Evolutionary conservation across 2,797 vertebrate species (phyloP), one percentile per base, ranked within the genome.

Genomic region (Sebastes goodei): DNA sequence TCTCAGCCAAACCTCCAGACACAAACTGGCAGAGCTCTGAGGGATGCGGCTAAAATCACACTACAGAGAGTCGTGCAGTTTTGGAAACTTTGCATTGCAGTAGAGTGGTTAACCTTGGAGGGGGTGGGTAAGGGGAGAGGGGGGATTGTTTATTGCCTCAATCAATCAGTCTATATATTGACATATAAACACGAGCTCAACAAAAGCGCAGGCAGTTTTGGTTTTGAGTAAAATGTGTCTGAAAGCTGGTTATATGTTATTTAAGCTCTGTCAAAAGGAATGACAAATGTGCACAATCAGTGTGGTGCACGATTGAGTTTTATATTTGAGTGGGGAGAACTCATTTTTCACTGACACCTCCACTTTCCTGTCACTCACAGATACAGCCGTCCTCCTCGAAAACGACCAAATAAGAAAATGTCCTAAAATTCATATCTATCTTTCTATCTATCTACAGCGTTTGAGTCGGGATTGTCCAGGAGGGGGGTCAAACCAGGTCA

Each of bases 241-340:
- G 80, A 89, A 84, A 90, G 71, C 59, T 57, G 63, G 74, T 78
- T 76, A 57, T 66, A 55, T 88, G 76, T 91, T 91, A 85, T 90
- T 92, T 88, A 85, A 85, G 73, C 35, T 84, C 77, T 90, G 80
- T 88, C 89, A 82, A 61, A 78, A 80, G 55, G 65, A 86, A 86
- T 90, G 86, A 92, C 76, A 80, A 86, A 93, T 86, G 89, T 83
- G 84, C 70, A 80, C 88, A 88, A 90, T 93, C 88, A 88, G 62
- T 69, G 71, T 49, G 56, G 62, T 82, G 89, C 49, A 17, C 85
- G 70, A 57, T 79, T 78, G 77, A 75, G 86, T 89, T 89, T 87
- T 78, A 78, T 75, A 86, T 92, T 91, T 86, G 67, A 88, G 79
- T 72, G 49, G 52, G 76, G 57, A 82, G 65, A 85, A 33, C 78